Evolutionary conservation across 2,888 invertebrate species (phyloP), one percentile per base, ranked within the genome.

Genomic region (Eledone cirrhosa): DNA sequence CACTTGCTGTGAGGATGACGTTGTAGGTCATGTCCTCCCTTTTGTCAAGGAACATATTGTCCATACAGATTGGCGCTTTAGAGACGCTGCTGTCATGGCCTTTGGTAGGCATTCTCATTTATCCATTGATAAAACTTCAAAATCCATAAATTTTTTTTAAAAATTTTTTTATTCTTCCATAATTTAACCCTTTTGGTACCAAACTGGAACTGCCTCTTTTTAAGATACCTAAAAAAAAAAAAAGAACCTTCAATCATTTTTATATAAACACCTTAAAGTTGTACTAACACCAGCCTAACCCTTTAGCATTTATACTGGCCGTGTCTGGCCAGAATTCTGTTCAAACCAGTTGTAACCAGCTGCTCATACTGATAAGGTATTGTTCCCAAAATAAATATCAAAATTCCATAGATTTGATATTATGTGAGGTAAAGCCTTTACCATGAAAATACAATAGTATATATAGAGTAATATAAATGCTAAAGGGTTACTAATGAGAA

Each of bases 81-180:
- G 97, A 81, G 99, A 99, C 91, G 99, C 99, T 5, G 98, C 99
- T 0, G 93, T 99, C 22, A 99, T 99, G 99, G 97, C 98, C 0
- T 99, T 99, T 90, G 99, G 98, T 87, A 82, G 79, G 83, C 81
- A 22, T 16, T 67, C 16, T 14, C 48, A 47, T 47, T 65, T 72
- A 31, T 41, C 41, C 41, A 41, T 41, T 41, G 41, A 41, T 41
- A 41, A n/a, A 22, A 33, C 29, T 63, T 63, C 63, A 63, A 24
- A 8, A 63, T 8, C 53, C 22, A 16, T 53, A 22, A 63, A 14
- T 24, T 24, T 63, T 63, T 24, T 27, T 27, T 24, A 8, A 14
- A 53, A 53, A 53, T 0, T 2, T 41, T 41, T 41, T 41, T 41
- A 8, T 41, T 1, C 5, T 8, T 41, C 11, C 41, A 41, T 41